These are phyloP conservation scores for Tyria jacobaeae DNA, from an alignment of 2,888 invertebrate species.

Conservation along the genomic window DNA sequence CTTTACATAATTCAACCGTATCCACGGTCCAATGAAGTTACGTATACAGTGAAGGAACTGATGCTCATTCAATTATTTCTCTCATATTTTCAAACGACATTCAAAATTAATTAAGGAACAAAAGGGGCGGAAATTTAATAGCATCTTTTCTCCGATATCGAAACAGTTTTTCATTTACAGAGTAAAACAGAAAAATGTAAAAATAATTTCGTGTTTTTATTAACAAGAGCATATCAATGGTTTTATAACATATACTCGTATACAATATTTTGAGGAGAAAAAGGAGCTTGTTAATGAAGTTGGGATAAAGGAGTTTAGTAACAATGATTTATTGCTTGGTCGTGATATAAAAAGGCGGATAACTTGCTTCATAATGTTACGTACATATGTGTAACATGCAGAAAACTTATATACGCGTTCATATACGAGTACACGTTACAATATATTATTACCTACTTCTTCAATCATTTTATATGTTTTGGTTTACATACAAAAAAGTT, in stretches of 20 bases:
- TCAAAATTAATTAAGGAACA: constrained; percentile 35
- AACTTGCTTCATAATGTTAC: not conserved
- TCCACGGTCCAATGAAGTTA: too few species aligned
- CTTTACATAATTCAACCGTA: not conserved
- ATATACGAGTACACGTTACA: too few species aligned
- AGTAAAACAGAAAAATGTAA: not conserved
- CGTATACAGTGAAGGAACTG: not conserved
- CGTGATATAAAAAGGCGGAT: constrained; percentile 10
- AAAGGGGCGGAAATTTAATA: constrained; percentile 31
- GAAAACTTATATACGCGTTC: not conserved
- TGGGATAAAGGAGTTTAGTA: constrained; percentile 11
- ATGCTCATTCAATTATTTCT: not conserved
- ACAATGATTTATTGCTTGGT: constrained; percentile 15
- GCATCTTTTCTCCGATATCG: constrained; percentile 37
- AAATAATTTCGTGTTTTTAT: not conserved
- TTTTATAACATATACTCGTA: constrained; percentile 7
- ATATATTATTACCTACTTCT: too few species aligned
- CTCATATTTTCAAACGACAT: constrained; percentile 31
- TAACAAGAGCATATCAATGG: too few species aligned
- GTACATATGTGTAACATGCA: too few species aligned
- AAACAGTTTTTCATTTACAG: constrained; percentile 20
- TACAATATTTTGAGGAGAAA: constrained; percentile 9
- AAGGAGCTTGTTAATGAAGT: constrained; percentile 8
- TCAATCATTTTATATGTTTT: too few species aligned
- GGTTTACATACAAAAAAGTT: too few species aligned